Evolutionary conservation across 2,888 invertebrate species (phyloP).

Genomic region (Cosmia trapezina): DNA sequence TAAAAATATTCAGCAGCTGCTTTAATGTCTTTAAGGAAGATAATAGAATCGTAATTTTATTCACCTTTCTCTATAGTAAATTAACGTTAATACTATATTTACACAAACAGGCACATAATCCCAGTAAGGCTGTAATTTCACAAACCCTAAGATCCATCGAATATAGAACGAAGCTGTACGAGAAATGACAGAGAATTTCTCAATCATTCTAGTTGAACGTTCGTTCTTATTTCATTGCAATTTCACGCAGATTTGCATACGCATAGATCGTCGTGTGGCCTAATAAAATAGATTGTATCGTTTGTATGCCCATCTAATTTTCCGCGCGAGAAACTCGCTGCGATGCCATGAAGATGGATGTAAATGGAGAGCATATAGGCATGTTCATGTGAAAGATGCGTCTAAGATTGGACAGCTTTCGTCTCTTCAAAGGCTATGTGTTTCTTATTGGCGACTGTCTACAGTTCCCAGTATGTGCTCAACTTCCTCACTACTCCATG

Average conservation of each 20-base stretch:
- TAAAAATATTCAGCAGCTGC: conserved; percentile 21
- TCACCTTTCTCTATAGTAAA: conserved; percentile 24
- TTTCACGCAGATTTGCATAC: conserved; percentile 78
- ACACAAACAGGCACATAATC: conserved; percentile 1
- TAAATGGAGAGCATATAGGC: conserved; percentile 23
- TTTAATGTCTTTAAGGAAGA: conserved; percentile 3
- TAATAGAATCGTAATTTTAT: conserved; percentile 18
- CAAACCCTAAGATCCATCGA: conserved; percentile 14
- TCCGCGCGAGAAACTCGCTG: conserved; percentile 72
- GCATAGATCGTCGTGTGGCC: conserved; percentile 64
- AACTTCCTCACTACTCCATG: conserved; percentile 3
- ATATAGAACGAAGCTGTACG: conserved; percentile 28
- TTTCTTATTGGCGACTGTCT: background rate
- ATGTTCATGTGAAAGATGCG: conserved; percentile 27
- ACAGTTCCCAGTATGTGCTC: background rate
- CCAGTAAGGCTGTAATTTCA: conserved; percentile 3
- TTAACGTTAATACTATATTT: conserved; percentile 24
- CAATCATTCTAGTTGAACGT: conserved; percentile 43
- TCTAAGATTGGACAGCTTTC: conserved; percentile 2
- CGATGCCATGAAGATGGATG: conserved; percentile 9
- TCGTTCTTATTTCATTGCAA: conserved; percentile 69
- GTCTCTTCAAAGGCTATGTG: background rate
- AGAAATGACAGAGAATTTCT: conserved; percentile 46
- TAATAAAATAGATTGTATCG: conserved; percentile 77
- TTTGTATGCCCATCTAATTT: conserved; percentile 78